A percentile compares a stretch with the other conserved stretches of the same genome.
Conservation (phyloP, 2,113 vertebrate genomes). For the Melierax canorus region DNA sequence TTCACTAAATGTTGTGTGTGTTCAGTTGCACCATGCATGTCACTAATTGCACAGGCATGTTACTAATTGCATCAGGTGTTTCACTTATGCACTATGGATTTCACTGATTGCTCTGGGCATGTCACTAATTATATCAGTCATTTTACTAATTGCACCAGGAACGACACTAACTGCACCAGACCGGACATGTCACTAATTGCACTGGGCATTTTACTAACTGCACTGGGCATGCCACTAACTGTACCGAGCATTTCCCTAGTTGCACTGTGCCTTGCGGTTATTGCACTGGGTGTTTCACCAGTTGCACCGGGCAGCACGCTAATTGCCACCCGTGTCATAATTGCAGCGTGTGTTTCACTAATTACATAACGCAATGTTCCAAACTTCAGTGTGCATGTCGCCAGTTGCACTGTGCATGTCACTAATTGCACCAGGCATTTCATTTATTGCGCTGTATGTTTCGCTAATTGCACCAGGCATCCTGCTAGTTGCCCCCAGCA, state of each 20-base stretch:
- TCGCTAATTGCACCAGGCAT: background rate
- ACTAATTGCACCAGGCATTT: background rate
- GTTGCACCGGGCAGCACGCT: background rate
- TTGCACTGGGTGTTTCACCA: background rate
- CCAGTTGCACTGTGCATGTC: accelerated
- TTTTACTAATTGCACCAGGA: background rate
- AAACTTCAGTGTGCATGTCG: accelerated
- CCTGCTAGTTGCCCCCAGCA: background rate
- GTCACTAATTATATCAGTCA: too few relatives aligned
- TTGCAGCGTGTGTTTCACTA: too few relatives aligned
- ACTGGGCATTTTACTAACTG: background rate
- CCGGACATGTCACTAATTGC: background rate
- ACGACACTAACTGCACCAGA: background rate
- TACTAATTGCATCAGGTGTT: background rate
- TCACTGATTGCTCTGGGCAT: background rate
- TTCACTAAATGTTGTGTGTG: background rate
- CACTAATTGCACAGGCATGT: background rate
- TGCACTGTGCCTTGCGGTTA: too few relatives aligned
- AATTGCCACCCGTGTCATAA: background rate
- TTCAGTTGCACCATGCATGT: background rate
- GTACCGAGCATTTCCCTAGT: background rate
- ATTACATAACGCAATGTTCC: accelerated
- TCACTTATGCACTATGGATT: background rate
- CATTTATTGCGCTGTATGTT: too few relatives aligned
- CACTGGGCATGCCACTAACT: too few relatives aligned